A percentile compares a stretch with the other conserved stretches of the same genome.
These are phyloP conservation scores for Pollenia amentaria DNA, from an alignment of 2,888 invertebrate species.

Conservation along the genomic window DNA sequence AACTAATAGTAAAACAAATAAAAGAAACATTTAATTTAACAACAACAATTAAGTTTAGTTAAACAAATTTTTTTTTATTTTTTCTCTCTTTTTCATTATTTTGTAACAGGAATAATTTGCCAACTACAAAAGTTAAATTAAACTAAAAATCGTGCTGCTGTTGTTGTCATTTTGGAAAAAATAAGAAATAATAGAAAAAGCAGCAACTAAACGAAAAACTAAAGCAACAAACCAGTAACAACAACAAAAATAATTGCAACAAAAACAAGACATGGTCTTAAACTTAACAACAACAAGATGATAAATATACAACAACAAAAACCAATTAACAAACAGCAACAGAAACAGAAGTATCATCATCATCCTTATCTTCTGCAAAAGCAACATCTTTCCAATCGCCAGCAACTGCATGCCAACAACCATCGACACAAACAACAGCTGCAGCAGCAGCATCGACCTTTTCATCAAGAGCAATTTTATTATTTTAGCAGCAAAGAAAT, in stretches of 20 bases:
- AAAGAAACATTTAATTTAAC: constrained; percentile 54
- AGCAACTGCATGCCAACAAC: constrained; percentile 20
- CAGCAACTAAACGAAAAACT: constrained; percentile 10
- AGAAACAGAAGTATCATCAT: constrained; percentile 61
- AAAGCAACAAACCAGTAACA: constrained; percentile 25
- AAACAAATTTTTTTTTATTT: constrained; percentile 23
- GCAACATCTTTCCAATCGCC: constrained; percentile 38
- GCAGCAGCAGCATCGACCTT: constrained; percentile 46
- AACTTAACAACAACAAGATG: constrained; percentile 69
- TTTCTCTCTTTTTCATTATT: not conserved
- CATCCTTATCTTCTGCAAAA: constrained; percentile 57
- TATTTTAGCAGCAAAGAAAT: constrained; percentile 68
- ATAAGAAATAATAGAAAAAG: not conserved
- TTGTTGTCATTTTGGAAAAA: not conserved
- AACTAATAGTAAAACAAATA: constrained; percentile 25
- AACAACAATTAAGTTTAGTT: constrained; percentile 42
- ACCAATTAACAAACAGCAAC: constrained; percentile 63
- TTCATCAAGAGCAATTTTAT: constrained; percentile 58
- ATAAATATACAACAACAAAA: constrained; percentile 72
- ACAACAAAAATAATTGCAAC: constrained; percentile 45
- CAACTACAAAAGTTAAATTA: constrained; percentile 24
- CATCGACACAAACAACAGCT: not conserved
- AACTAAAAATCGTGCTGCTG: constrained; percentile 2
- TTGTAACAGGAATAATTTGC: constrained; percentile 47
- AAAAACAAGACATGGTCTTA: constrained; percentile 71